Conservation (phyloP, 2,797 vertebrate species). For the Gephyroberyx darwinii region DNA sequence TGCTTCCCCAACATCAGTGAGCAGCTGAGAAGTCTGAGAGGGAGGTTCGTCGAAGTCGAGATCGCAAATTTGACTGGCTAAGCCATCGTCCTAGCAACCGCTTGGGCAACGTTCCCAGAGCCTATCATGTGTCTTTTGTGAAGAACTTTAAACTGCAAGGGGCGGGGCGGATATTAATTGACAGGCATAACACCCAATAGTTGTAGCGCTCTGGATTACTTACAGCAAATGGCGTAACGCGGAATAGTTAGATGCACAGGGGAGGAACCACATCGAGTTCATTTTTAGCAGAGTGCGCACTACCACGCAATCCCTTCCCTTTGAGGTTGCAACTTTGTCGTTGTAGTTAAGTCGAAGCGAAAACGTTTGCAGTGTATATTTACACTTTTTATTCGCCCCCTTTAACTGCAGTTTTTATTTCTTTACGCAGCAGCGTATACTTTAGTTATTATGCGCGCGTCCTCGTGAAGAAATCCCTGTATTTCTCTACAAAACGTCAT, state of each 20-base stretch:
- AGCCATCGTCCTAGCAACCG: slow-evolving; percentile 80
- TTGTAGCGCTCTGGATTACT: fast-evolving
- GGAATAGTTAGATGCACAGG: not conserved
- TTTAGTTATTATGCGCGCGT: slow-evolving; percentile 46
- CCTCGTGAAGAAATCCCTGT: slow-evolving; percentile 40
- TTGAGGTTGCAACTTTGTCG: slow-evolving; percentile 56
- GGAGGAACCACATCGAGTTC: slow-evolving; percentile 45
- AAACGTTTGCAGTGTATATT: not conserved
- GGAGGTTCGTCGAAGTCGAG: slow-evolving; percentile 49
- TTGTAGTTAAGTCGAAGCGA: not conserved
- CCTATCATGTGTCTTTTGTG: slow-evolving; percentile 61
- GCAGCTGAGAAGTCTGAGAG: slow-evolving; percentile 39
- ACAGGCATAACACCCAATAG: slow-evolving; percentile 41
- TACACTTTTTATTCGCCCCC: not conserved
- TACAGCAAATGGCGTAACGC: slow-evolving; percentile 70
- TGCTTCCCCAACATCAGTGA: slow-evolving; percentile 34
- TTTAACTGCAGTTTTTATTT: not conserved
- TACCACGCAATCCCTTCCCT: slow-evolving; percentile 52
- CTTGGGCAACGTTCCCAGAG: slow-evolving; percentile 72
- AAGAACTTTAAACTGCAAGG: slow-evolving; percentile 80
- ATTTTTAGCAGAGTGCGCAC: slow-evolving; percentile 73
- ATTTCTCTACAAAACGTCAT: slow-evolving; percentile 43
- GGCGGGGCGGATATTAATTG: slow-evolving; percentile 49
- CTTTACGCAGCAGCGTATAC: not conserved
- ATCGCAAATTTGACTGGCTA: slow-evolving; percentile 67